Evolutionary conservation across 2,113 vertebrate species (phyloP).

Genomic region (Pholis gunnellus): DNA sequence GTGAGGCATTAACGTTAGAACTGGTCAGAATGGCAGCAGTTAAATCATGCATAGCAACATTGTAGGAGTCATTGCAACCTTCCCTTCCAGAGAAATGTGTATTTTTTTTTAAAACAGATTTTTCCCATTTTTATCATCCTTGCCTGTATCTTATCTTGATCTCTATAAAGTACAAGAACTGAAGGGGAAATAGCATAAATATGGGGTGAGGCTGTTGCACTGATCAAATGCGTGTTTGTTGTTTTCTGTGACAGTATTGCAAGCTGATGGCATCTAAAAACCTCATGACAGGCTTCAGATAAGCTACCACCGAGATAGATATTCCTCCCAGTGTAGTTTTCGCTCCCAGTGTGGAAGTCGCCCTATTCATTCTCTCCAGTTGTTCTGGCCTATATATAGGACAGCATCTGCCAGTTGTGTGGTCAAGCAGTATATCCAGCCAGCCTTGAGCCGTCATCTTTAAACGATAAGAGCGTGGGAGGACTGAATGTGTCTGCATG

Average conservation of each 20-base stretch:
- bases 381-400: slow-evolving; percentile 63
- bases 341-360: slow-evolving; percentile 30
- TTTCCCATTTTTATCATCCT: background rate
- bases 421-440: slow-evolving; percentile 55
- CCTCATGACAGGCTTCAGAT: slow-evolving; percentile 19
- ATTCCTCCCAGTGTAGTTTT: slow-evolving; percentile 22
- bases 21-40: slow-evolving; percentile 11
- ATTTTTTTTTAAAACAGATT: background rate
- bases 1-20: slow-evolving; percentile 8
- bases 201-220: background rate
- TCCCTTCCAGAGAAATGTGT: background rate
- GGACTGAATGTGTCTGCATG: slow-evolving; percentile 46
- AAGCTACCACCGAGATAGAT: slow-evolving; percentile 11
- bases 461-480: slow-evolving; percentile 55
- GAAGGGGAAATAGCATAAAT: background rate
- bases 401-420: slow-evolving; percentile 58
- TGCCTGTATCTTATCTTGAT: background rate
- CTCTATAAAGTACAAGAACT: background rate
- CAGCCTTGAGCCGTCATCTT: slow-evolving; percentile 67
- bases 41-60: background rate
- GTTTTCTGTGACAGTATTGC: background rate
- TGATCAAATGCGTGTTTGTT: slow-evolving; percentile 1
- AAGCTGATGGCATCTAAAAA: slow-evolving; percentile 18
- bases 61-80: background rate
- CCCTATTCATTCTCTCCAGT: slow-evolving; percentile 34